Evolutionary conservation across 1,140 invertebrate genomes (phyloP).

Genomic region (Onthophagus taurus): DNA sequence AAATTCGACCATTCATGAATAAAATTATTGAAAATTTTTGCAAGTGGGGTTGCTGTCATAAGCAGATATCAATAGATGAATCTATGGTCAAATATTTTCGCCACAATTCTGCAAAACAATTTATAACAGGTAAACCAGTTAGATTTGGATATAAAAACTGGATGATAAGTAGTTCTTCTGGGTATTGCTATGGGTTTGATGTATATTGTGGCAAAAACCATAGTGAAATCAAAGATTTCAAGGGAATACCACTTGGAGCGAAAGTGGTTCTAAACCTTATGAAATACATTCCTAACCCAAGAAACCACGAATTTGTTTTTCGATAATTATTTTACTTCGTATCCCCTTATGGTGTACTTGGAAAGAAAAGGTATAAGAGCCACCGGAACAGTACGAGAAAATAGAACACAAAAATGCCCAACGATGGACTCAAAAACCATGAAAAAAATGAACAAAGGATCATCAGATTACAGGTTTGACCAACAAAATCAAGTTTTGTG

Average conservation of each 20-base stretch:
- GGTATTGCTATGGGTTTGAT: slow-evolving; percentile 4
- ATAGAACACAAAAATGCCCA: too few species aligned
- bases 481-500: too few species aligned
- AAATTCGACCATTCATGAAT: background rate
- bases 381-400: too few species aligned
- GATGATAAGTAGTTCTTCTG: too few species aligned
- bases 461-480: too few species aligned
- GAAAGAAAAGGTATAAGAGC: too few species aligned
- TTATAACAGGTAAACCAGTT: slow-evolving; percentile 1
- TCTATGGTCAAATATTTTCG: slow-evolving; percentile 8
- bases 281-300: too few species aligned
- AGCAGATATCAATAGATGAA: slow-evolving; percentile 3
- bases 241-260: background rate
- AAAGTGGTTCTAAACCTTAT: background rate
- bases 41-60: background rate
- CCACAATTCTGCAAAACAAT: background rate
- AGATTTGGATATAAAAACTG: slow-evolving; percentile 3
- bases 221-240: background rate
- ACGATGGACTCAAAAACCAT: too few species aligned
- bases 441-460: too few species aligned
- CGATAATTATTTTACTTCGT: slow-evolving; percentile 3
- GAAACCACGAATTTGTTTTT: background rate
- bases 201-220: slow-evolving; percentile 1
- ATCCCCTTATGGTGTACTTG: too few species aligned
- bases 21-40: too few species aligned